These are phyloP conservation scores for Parasteatoda tepidariorum DNA, from an alignment of 1,140 invertebrate genomes.

Conservation along the genomic window DNA sequence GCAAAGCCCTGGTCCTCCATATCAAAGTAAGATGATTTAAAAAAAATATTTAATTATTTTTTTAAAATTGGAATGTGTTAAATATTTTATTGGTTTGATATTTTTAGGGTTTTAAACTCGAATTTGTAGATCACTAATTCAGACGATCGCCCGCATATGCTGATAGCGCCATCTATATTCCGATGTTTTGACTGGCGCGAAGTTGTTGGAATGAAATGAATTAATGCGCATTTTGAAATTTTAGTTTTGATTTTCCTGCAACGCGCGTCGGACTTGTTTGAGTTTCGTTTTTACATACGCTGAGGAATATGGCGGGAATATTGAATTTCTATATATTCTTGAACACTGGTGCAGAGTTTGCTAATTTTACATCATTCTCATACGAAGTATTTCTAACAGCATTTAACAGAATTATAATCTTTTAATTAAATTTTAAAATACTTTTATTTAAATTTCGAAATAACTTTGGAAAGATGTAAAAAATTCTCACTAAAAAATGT, in stretches of 20 bases:
- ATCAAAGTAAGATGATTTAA: conserved; percentile 55
- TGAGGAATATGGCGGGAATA: background rate
- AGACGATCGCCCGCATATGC: conserved; percentile 33
- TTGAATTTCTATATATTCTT: background rate
- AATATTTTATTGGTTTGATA: background rate
- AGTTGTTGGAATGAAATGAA: conserved; percentile 55
- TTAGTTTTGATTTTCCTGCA: conserved; percentile 25
- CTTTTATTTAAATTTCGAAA: too few species aligned
- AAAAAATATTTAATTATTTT: background rate
- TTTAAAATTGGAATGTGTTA: background rate
- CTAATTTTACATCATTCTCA: background rate
- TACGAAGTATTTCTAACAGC: too few species aligned
- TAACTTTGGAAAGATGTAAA: too few species aligned
- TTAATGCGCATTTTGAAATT: conserved; percentile 55
- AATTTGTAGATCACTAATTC: background rate
- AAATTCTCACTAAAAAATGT: too few species aligned
- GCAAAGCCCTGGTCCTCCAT: conserved; percentile 58
- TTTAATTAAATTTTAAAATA: too few species aligned
- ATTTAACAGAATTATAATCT: too few species aligned
- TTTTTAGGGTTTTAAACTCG: background rate
- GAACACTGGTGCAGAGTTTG: background rate
- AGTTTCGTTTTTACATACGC: conserved; percentile 21
- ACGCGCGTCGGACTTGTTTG: conserved; percentile 4
- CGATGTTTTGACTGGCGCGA: conserved; percentile 52
- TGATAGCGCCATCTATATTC: conserved; percentile 44